These are phyloP conservation scores for Phalacrocorax carbo DNA, from an alignment of 2,113 vertebrate species.

Conservation along the genomic window DNA sequence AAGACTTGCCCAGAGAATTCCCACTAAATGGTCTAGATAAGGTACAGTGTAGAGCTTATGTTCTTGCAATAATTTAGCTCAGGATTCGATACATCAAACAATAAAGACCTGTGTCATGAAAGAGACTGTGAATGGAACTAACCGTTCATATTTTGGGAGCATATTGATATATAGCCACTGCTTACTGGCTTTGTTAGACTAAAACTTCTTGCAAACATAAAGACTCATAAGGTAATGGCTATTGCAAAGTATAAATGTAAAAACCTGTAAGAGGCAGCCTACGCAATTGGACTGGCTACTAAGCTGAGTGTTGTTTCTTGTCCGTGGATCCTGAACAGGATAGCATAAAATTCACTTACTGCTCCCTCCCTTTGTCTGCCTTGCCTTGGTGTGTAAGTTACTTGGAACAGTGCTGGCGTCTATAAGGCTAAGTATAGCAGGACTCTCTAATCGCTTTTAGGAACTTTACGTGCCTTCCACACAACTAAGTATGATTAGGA, in stretches of 20 bases:
- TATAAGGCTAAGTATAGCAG: background rate
- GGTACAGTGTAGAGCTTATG: background rate
- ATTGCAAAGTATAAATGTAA: background rate
- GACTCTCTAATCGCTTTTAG: background rate
- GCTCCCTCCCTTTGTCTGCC: background rate
- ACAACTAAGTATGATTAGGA: background rate
- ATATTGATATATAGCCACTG: fast-evolving
- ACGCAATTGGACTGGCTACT: background rate
- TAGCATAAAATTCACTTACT: background rate
- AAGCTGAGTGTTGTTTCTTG: background rate
- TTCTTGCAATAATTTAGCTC: background rate
- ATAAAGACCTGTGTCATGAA: background rate
- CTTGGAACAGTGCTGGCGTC: background rate
- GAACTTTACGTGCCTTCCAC: background rate
- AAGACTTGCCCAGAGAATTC: background rate
- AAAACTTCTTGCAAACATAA: background rate
- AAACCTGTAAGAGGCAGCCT: background rate
- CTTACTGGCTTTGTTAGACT: background rate
- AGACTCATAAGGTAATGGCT: background rate
- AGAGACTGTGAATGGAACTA: background rate
- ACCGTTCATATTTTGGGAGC: background rate
- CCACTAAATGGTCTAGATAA: fast-evolving
- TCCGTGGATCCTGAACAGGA: background rate
- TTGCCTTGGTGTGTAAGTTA: background rate
- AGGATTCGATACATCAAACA: background rate